Percentiles rank a stretch among this genome's conserved stretches.
These are phyloP conservation scores for Micrasema longulum DNA, from an alignment of 1,140 invertebrate species.

Conservation along the genomic window DNA sequence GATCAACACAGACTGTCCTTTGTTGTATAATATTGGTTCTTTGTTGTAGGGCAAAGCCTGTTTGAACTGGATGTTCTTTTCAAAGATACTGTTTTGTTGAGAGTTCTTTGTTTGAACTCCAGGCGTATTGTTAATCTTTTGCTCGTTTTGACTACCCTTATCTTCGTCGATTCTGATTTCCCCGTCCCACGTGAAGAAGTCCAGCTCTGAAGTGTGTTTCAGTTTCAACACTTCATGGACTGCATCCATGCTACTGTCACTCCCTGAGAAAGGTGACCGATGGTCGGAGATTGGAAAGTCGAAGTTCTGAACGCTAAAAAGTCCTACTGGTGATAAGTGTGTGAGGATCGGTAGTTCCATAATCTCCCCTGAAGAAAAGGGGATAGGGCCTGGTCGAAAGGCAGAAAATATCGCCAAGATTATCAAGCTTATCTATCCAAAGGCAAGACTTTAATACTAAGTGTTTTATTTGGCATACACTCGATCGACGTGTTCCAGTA, in stretches of 20 bases:
- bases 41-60: not conserved
- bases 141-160: slow-evolving; percentile 19
- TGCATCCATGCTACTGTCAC: slow-evolving; percentile 50
- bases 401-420: not conserved
- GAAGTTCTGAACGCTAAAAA: slow-evolving; percentile 32
- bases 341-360: slow-evolving; percentile 51
- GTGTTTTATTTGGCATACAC: not conserved
- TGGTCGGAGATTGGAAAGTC: slow-evolving; percentile 23
- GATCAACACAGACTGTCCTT: not conserved
- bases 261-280: slow-evolving; percentile 30
- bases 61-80: not conserved
- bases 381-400: not conserved
- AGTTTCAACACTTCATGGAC: slow-evolving; percentile 44
- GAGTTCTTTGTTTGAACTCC: not conserved
- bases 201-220: slow-evolving; percentile 44
- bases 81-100: not conserved
- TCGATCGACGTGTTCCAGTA: not conserved
- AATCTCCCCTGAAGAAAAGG: slow-evolving; percentile 40
- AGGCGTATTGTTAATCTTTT: not conserved
- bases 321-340: slow-evolving; percentile 43
- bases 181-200: slow-evolving; percentile 45
- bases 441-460: not conserved
- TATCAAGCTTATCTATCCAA: not conserved
- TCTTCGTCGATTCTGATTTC: slow-evolving; percentile 40
- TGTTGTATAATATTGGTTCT: not conserved